Evolutionary conservation across 2,113 vertebrate genomes (phyloP).

Genomic region (Anhinga anhinga): DNA sequence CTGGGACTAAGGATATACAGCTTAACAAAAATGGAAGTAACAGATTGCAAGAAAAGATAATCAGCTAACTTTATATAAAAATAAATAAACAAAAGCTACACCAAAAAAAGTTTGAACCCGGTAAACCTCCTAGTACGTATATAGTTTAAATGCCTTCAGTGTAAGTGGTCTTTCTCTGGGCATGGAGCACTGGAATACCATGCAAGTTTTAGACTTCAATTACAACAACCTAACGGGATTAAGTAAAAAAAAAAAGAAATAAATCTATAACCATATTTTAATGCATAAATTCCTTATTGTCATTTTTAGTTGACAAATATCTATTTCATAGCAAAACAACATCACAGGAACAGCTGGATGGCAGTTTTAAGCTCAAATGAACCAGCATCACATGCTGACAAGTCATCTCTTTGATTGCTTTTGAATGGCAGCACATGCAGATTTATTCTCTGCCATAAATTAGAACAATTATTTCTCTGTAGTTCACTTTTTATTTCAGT

Average conservation of each 20-base stretch:
- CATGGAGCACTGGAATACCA: background rate
- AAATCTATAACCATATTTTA: conserved; percentile 18
- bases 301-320: conserved; percentile 72
- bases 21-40: background rate
- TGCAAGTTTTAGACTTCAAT: background rate
- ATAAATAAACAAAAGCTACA: background rate
- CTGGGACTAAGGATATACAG: background rate
- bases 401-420: conserved; percentile 69
- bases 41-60: background rate
- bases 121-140: background rate
- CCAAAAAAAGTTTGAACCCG: background rate
- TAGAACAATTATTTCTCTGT: conserved; percentile 74
- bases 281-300: conserved; percentile 53
- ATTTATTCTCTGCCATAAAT: conserved; percentile 72
- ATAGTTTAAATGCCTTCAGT: background rate
- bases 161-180: background rate
- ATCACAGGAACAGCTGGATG: conserved; percentile 71
- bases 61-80: background rate
- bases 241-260: background rate
- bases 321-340: conserved; percentile 54
- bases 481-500: conserved; percentile 61
- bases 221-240: background rate
- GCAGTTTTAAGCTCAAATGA: conserved; percentile 70
- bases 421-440: conserved; percentile 70
- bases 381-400: conserved; percentile 67